These are phyloP conservation scores for Lasioglossum figueresi DNA, from an alignment of 2,888 invertebrate species.

Conservation along the genomic window DNA sequence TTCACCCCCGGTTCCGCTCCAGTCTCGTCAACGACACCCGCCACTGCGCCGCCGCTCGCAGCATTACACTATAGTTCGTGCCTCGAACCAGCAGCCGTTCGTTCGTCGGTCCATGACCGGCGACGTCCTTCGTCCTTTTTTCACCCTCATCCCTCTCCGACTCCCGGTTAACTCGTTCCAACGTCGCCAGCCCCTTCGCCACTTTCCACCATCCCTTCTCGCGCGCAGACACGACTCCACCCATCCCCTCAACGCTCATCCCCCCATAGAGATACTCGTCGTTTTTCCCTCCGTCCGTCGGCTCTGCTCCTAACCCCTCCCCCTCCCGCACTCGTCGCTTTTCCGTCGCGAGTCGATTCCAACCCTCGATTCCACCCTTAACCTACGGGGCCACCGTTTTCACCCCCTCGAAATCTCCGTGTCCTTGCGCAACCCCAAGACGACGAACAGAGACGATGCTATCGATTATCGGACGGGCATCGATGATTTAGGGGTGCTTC, in stretches of 20 bases:
- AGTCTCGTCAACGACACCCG: conserved; percentile 44
- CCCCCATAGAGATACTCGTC: not conserved
- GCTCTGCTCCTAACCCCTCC: not conserved
- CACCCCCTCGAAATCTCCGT: conserved; percentile 40
- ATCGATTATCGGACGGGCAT: not conserved
- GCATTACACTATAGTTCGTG: not conserved
- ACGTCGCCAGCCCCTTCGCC: conserved; percentile 45
- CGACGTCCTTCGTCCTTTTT: conserved; percentile 59
- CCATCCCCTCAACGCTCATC: not conserved
- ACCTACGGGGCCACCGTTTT: not conserved
- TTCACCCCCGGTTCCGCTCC: conserved; percentile 60
- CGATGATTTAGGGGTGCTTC: not conserved
- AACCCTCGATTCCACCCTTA: not conserved
- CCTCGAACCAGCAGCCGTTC: not conserved
- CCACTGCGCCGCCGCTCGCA: conserved; percentile 3
- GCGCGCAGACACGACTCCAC: conserved; percentile 49
- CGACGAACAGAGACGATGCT: not conserved
- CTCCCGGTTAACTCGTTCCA: conserved; percentile 52
- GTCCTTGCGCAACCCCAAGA: conserved; percentile 68
- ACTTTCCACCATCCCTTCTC: conserved; percentile 37
- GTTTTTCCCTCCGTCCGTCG: conserved; percentile 3
- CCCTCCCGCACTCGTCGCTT: not conserved
- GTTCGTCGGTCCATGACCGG: conserved; percentile 41
- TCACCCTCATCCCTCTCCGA: not conserved
- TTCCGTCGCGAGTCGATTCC: not conserved